Evolutionary conservation across 2,888 invertebrate species (phyloP).

Genomic region (Melitaea athalia): DNA sequence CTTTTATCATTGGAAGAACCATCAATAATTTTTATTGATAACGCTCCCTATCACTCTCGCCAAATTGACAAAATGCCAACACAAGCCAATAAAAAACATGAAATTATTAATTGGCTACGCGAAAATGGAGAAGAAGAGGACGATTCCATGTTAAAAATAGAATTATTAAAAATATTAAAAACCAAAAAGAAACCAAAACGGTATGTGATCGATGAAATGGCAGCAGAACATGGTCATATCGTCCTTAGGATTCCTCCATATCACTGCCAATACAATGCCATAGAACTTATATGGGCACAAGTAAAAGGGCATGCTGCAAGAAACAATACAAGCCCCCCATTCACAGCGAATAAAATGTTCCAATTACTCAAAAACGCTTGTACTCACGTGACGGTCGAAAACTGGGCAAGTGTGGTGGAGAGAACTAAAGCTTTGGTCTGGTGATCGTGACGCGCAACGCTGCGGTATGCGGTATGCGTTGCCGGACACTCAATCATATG

Average conservation of each 20-base stretch:
- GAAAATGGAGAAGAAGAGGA: slow-evolving; percentile 23
- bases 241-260: background rate
- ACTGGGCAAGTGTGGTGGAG: too few species aligned
- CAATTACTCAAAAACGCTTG: background rate
- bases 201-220: background rate
- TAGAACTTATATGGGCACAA: slow-evolving; percentile 1
- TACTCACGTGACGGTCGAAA: too few species aligned
- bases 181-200: background rate
- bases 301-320: background rate
- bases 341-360: slow-evolving; percentile 2
- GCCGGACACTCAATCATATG: background rate
- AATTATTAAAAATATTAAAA: too few species aligned
- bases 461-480: background rate
- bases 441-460: background rate
- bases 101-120: slow-evolving; percentile 26
- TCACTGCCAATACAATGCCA: slow-evolving; percentile 4
- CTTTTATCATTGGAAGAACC: background rate
- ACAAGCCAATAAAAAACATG: slow-evolving; percentile 23
- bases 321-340: background rate
- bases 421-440: background rate
- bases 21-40: slow-evolving; percentile 4
- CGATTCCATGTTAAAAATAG: background rate
- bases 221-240: background rate
- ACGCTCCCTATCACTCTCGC: background rate
- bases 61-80: background rate